Evolutionary conservation across 2,888 invertebrate species (phyloP).

Genomic region (Andrena hattorfiana): DNA sequence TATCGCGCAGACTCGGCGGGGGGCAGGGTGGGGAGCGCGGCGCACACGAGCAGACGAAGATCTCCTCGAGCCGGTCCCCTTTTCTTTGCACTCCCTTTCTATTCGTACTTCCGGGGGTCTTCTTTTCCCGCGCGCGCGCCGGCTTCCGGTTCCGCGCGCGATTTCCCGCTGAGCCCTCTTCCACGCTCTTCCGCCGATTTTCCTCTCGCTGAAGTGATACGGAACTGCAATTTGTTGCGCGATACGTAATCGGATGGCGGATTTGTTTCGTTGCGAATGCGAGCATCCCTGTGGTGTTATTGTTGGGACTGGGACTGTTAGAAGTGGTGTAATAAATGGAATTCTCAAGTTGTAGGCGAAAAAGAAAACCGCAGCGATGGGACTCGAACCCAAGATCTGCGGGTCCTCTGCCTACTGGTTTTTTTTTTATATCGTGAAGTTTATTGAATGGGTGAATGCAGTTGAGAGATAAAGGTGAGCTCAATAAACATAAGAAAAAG

Average conservation of each 20-base stretch:
- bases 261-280: too few relatives aligned
- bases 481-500: too few relatives aligned
- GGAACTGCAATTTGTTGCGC: slow-evolving; percentile 9
- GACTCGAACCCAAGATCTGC: too few relatives aligned
- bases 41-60: slow-evolving; percentile 46
- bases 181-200: slow-evolving; percentile 32
- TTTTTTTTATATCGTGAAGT: too few relatives aligned
- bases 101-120: slow-evolving; percentile 28
- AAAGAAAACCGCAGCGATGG: too few relatives aligned
- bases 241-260: not conserved
- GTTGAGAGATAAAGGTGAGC: too few relatives aligned
- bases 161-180: slow-evolving; percentile 47
- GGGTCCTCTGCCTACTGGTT: too few relatives aligned
- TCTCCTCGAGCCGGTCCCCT: slow-evolving; percentile 31
- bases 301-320: too few relatives aligned
- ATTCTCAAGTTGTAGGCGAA: too few relatives aligned
- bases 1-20: slow-evolving; percentile 75
- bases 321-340: too few relatives aligned
- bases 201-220: slow-evolving; percentile 29
- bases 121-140: slow-evolving; percentile 18
- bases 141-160: slow-evolving; percentile 58
- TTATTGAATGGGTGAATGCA: too few relatives aligned
- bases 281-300: too few relatives aligned
- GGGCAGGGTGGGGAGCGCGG: not conserved
- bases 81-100: slow-evolving; percentile 55